phyloP scores from a whole-genome alignment of 1,140 invertebrate genomes.

The Leptinotarsa undecemlineata region DNA sequence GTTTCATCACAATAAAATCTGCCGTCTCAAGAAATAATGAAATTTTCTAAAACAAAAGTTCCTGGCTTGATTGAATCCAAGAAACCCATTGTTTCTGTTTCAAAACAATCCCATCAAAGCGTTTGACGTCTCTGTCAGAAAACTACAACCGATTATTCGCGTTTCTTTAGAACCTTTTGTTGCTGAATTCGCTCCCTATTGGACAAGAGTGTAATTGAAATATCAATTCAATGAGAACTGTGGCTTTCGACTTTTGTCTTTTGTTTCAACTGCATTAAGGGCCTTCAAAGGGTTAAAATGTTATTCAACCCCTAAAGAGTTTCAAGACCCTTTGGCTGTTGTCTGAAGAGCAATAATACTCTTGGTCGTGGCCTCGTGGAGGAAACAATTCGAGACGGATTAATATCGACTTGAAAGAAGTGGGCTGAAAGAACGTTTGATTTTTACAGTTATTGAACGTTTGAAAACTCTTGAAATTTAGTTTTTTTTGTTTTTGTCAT shows the following conservation, averaged over 20 bases:
- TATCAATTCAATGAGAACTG: constrained; percentile 42
- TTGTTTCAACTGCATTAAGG: constrained; percentile 28
- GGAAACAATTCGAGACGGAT: constrained; percentile 6
- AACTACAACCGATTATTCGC: constrained; percentile 38
- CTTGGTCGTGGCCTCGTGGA: constrained; percentile 13
- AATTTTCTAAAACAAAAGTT: background rate
- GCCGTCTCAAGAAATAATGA: background rate
- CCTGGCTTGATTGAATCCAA: constrained; percentile 30
- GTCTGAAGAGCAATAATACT: constrained; percentile 12
- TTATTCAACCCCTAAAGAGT: constrained; percentile 18
- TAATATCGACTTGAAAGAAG: background rate
- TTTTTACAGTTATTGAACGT: background rate
- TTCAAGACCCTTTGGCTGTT: constrained; percentile 8
- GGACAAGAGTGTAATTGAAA: constrained; percentile 44
- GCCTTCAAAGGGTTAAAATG: constrained; percentile 28
- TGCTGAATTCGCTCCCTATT: constrained; percentile 41
- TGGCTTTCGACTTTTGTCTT: constrained; percentile 29
- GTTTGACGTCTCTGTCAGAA: constrained; percentile 28
- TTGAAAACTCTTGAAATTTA: no score
- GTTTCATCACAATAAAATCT: no score
- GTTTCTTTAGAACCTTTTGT: background rate
- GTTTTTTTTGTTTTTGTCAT: no score
- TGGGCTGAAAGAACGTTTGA: background rate
- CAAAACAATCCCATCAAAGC: constrained; percentile 42
- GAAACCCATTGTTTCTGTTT: constrained; percentile 35